Evolutionary conservation across 2,888 invertebrate genomes (phyloP).

Genomic region (Synergus japonicus): DNA sequence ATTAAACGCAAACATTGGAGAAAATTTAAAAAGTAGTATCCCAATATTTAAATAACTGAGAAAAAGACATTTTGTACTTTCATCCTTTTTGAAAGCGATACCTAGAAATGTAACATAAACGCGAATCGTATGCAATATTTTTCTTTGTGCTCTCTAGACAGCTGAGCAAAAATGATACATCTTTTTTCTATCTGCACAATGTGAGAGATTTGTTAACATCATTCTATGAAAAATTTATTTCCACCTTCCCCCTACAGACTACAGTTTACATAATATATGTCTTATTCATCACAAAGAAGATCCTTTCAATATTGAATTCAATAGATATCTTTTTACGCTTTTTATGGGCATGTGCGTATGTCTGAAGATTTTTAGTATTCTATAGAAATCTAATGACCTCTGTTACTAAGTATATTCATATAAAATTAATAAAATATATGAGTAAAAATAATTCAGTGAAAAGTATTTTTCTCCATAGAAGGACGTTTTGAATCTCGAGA

Average conservation of each 20-base stretch:
- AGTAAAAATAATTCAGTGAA: slow-evolving; percentile 12
- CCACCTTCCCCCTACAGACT: no score
- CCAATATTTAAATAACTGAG: background rate
- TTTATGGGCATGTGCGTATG: background rate
- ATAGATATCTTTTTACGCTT: background rate
- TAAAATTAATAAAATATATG: slow-evolving; percentile 13
- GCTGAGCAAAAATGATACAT: background rate
- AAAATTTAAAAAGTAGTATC: background rate
- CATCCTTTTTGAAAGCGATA: no score
- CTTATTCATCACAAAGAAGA: background rate
- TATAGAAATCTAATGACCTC: background rate
- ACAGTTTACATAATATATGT: background rate
- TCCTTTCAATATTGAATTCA: no score
- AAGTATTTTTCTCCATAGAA: background rate
- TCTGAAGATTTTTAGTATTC: background rate
- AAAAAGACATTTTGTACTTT: no score
- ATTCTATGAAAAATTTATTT: background rate
- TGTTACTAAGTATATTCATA: slow-evolving; percentile 10
- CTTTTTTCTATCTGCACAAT: background rate
- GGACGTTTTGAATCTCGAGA: background rate
- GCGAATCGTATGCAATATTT: background rate
- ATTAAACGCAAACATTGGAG: background rate
- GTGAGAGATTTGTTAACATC: background rate
- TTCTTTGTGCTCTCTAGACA: background rate
- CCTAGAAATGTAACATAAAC: background rate